Evolutionary conservation across 2,888 invertebrate species (phyloP).

Genomic region (Parnassius glacialis): DNA sequence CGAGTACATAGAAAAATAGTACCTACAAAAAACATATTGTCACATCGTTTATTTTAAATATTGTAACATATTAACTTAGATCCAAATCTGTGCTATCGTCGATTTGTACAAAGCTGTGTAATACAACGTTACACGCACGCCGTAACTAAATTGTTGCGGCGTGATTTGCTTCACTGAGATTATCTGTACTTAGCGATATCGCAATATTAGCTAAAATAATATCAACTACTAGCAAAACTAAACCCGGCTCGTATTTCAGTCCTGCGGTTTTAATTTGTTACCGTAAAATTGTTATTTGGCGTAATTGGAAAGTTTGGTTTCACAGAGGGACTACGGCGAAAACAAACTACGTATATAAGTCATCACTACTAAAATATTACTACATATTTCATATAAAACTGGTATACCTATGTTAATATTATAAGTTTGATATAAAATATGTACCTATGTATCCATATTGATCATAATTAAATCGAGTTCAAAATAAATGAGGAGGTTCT

Average conservation of each 20-base stretch:
- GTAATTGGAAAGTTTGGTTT: constrained; percentile 29
- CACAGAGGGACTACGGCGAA: neutral
- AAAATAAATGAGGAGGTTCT: too few species aligned
- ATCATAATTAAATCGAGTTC: too few species aligned
- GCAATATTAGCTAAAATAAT: constrained; percentile 21
- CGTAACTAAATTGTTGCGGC: constrained; percentile 13
- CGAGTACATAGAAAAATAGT: too few species aligned
- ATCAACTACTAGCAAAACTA: constrained; percentile 9
- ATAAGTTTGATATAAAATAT: too few species aligned
- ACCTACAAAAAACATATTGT: too few species aligned
- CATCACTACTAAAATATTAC: too few species aligned
- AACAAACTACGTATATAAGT: too few species aligned
- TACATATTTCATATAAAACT: too few species aligned
- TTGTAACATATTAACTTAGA: neutral
- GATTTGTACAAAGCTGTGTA: neutral
- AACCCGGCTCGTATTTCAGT: constrained; percentile 23
- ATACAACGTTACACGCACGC: neutral
- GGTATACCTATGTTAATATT: too few species aligned
- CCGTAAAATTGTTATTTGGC: constrained; percentile 26
- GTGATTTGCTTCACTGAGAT: constrained; percentile 6
- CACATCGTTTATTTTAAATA: neutral
- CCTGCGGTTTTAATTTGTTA: constrained; percentile 30
- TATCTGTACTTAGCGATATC: constrained; percentile 18
- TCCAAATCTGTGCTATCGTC: neutral
- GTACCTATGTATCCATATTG: too few species aligned